Base-by-base conservation (phyloP, 2,888 invertebrate genomes). In the Leptura quadrifasciata region DNA sequence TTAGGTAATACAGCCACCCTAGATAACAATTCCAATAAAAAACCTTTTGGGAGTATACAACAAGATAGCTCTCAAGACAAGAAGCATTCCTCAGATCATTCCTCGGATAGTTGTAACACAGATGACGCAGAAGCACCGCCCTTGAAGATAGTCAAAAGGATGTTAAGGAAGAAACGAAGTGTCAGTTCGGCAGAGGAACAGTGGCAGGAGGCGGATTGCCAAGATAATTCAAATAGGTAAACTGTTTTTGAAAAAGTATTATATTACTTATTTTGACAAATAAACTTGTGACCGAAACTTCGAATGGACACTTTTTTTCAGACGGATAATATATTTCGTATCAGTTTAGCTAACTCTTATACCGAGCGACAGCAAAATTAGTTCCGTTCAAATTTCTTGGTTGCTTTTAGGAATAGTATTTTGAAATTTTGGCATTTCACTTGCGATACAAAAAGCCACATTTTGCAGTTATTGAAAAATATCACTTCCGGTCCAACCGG, bases 141-240 rank as follows among this genome's bases (percentile, higher is more conserved):
- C 18, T 57, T 61, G 21, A 72, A 76, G 55, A 55, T 72, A 15
- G 61, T 76, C 4, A 87, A 84, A 76, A 84, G 88, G 58, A 88
- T 90, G 81, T 86, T 92, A 54, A 88, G 92, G 8, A 92, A 92
- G 82, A 92, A 92, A 80, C 87, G 91, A 57, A 91, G 91, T 75
- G 89, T 91, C 0, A 92, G 91, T 24, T 91, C 91, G 1, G 90
- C 91, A 90, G 92, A 92, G 81, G 92, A 92, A 79, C 85, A 91
- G 0, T 92, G 91, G 91, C 92, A 92, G 83, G 92, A 92, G 81
- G 69, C 74, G 8, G 71, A 68, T 57, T 72, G 68, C 60, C 78
- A 76, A 75, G 80, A 80, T 64, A 76, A 77, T 65, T 60, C 72
- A 55, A 75, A 76, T 76, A 79, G 77, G 79, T 79, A 79, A 79